Percentiles rank a stretch among this genome's conserved stretches.
Evolutionary conservation across 2,113 vertebrate species (phyloP).

Genomic region (Otolemur garnettii): DNA sequence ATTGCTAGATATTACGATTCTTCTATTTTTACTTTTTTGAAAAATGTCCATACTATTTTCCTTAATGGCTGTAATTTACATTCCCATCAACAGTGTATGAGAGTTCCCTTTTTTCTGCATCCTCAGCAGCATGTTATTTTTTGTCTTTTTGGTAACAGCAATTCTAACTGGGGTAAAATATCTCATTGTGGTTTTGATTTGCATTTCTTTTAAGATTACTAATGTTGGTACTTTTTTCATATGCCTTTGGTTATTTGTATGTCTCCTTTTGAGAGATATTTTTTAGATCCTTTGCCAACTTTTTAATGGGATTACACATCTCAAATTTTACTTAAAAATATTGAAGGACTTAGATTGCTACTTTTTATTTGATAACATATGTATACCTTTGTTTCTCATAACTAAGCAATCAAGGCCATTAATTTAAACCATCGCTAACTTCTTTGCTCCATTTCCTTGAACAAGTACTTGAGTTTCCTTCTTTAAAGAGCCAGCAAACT

Average conservation of each 20-base stretch:
- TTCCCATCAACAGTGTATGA: background rate
- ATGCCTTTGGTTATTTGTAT: background rate
- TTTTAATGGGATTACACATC: background rate
- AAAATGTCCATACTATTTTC: background rate
- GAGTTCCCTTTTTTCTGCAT: background rate
- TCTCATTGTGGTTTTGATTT: background rate
- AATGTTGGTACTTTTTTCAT: background rate
- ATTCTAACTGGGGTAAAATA: background rate
- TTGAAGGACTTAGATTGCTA: background rate
- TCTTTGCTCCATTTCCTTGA: background rate
- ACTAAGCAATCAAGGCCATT: background rate
- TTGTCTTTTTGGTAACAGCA: background rate
- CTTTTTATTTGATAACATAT: background rate
- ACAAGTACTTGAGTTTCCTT: conserved; percentile 19
- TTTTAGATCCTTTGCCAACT: background rate
- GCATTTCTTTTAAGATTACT: background rate
- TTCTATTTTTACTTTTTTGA: background rate
- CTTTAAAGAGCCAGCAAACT: background rate
- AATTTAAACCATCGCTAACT: background rate
- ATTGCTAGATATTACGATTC: background rate
- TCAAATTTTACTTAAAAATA: background rate
- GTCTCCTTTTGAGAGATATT: background rate
- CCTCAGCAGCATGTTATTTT: background rate
- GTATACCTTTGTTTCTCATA: background rate
- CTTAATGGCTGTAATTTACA: background rate